phyloP scores from a whole-genome alignment of 2,797 vertebrate genomes.

The Potorous gilbertii region DNA sequence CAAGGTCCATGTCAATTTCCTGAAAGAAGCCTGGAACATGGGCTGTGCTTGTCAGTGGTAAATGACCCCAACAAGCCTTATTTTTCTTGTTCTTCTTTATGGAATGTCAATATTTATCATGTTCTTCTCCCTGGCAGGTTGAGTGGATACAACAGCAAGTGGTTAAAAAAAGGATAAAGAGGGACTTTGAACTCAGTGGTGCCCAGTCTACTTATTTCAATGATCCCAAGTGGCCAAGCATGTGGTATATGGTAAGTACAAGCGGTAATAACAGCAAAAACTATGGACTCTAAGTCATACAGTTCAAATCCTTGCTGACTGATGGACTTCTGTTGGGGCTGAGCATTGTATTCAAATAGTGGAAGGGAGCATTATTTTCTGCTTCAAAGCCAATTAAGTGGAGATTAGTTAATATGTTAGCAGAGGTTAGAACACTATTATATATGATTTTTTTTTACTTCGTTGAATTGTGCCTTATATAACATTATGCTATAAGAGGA shows the following conservation, averaged over 20 bases:
- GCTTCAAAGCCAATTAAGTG: conserved; percentile 1
- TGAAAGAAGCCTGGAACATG: conserved; percentile 52
- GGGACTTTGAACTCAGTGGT: conserved; percentile 93
- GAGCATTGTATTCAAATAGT: conserved; percentile 1
- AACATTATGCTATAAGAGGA: neutral
- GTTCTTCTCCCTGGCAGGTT: conserved; percentile 89
- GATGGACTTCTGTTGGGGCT: neutral
- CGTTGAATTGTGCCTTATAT: neutral
- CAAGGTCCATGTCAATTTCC: conserved; percentile 18
- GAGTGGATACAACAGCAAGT: conserved; percentile 99
- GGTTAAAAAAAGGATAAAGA: conserved; percentile 96
- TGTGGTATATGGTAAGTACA: conserved; percentile 99
- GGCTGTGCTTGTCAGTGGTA: conserved; percentile 51
- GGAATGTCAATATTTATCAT: conserved; percentile 68
- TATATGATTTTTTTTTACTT: neutral
- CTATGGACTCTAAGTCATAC: neutral
- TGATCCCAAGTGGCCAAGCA: conserved; percentile 99
- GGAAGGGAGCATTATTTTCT: neutral
- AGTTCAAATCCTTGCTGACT: neutral
- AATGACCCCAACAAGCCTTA: conserved; percentile 51
- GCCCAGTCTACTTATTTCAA: conserved; percentile 95
- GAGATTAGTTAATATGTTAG: conserved; percentile 29
- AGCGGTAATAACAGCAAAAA: neutral
- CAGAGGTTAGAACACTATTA: neutral
- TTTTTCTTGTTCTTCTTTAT: conserved; percentile 61